Base-by-base conservation (phyloP, 2,888 invertebrate genomes). In the Meteorus cinctellus region DNA sequence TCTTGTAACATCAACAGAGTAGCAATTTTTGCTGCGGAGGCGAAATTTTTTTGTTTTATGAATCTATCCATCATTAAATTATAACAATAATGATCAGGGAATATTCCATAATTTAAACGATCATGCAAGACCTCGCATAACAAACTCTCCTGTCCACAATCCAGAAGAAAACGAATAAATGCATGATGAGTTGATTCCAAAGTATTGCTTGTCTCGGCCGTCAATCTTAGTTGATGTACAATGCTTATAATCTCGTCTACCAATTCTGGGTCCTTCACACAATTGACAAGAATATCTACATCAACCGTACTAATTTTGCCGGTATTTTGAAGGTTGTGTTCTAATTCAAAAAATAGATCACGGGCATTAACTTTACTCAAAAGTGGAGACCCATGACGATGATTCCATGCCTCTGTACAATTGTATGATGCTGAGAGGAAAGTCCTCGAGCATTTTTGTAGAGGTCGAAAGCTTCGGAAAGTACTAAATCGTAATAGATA, bases 1-100 rank as follows among this genome's bases (percentile, higher is more conserved):
- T 98, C 97, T 89, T 98, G 97, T 36, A 98, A 90, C 96, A 98
- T 97, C 76, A 96, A 90, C 76, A 96, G 91, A 74, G 93, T 92
- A 0, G 96, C 96, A 19, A 97, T 91, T 88, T 93, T 92, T 0
- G 96, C 94, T 19, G 98, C 98, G 76, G 92, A 91, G 60, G 91
- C 91, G 87, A 91, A 95, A 85, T 96, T 92, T 74, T 93, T 90
- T 45, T 91, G 90, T 84, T 94, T 93, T 74, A 98, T 90, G 83
- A 96, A 94, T 74, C 92, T 91, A 86, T 98, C 95, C 90, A 98
- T 91, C 51, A 97, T 89, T 70, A 98, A 91, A 89, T 96, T 97
- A 10, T 94, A 94, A 41, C 93, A 91, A 82, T 94, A 95, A 77
- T 93, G 90, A 90, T 98, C 97, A n/a, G 97, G 92, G 87, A 98